Evolutionary conservation across 1,140 invertebrate genomes (phyloP).

Genomic region (silkworm (Bombyx mori)): DNA sequence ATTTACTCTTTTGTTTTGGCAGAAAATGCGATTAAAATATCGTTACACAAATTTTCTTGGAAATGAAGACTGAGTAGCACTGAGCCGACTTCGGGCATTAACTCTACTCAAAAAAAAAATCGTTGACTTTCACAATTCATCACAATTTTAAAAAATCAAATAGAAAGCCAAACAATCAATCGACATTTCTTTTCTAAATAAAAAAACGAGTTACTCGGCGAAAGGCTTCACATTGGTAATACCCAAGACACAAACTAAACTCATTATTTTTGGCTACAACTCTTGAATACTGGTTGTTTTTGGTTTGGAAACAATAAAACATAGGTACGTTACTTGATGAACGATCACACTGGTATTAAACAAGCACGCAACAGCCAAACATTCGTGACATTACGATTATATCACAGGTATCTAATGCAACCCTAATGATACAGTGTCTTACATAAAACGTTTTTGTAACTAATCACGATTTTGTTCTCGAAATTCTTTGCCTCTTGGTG

Average conservation of each 20-base stretch:
- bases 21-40: constrained; percentile 63
- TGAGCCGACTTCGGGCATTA: constrained; percentile 15
- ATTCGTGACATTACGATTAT: constrained; percentile 55
- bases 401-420: constrained; percentile 67
- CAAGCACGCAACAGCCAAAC: constrained; percentile 52
- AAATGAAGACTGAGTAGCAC: neutral
- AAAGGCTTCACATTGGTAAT: constrained; percentile 31
- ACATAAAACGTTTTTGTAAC: constrained; percentile 16
- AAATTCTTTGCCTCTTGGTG: neutral
- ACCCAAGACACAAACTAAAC: constrained; percentile 19
- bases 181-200: constrained; percentile 5
- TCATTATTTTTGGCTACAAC: constrained; percentile 54
- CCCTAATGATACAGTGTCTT: constrained; percentile 49
- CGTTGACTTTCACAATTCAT: too few species aligned
- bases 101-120: too few species aligned
- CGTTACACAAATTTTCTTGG: constrained; percentile 50
- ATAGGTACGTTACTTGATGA: constrained; percentile 1
- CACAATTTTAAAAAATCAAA: too few species aligned
- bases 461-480: constrained; percentile 8
- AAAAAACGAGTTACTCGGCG: neutral
- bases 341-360: constrained; percentile 37
- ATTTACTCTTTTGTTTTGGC: constrained; percentile 66
- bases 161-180: too few species aligned
- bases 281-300: constrained; percentile 62
- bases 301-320: constrained; percentile 20